Evolutionary conservation across 1,140 invertebrate species (phyloP).

Genomic region (Anastrepha ludens): DNA sequence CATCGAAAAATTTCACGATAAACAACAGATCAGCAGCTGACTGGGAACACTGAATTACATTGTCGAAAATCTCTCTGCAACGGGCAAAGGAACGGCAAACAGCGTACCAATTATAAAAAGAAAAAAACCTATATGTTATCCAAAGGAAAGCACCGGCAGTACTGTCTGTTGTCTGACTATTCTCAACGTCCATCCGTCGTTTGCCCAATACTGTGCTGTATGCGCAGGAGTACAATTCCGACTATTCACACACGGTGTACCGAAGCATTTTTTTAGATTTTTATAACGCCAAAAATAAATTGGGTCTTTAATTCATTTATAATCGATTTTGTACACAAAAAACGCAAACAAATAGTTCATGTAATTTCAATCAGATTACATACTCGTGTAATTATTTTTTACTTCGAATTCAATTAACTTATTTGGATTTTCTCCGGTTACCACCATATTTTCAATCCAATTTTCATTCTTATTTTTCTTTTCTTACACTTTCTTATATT

Average conservation of each 20-base stretch:
- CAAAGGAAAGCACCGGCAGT: not conserved
- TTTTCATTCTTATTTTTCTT: slow-evolving; percentile 7
- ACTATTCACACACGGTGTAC: slow-evolving; percentile 16
- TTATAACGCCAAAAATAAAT: slow-evolving; percentile 37
- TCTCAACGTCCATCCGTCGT: not conserved
- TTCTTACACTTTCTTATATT: slow-evolving; percentile 19
- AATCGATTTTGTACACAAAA: slow-evolving; percentile 35
- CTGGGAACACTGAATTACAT: too few relatives aligned
- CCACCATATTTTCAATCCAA: slow-evolving; percentile 7
- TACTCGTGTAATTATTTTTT: not conserved
- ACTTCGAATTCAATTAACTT: not conserved
- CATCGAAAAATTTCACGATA: too few relatives aligned
- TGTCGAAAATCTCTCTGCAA: too few relatives aligned
- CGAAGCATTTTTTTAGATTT: not conserved
- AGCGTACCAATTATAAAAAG: too few relatives aligned
- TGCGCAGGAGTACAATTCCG: slow-evolving; percentile 34
- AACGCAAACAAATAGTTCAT: not conserved
- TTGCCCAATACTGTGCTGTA: not conserved
- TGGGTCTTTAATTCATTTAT: not conserved
- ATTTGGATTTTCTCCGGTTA: slow-evolving; percentile 16
- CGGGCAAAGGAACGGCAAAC: too few relatives aligned
- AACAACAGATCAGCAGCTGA: too few relatives aligned
- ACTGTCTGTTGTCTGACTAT: not conserved
- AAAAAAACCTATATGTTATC: not conserved
- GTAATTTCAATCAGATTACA: not conserved